Conservation (phyloP, 2,113 vertebrate genomes). For the Crypturellus undulatus region DNA sequence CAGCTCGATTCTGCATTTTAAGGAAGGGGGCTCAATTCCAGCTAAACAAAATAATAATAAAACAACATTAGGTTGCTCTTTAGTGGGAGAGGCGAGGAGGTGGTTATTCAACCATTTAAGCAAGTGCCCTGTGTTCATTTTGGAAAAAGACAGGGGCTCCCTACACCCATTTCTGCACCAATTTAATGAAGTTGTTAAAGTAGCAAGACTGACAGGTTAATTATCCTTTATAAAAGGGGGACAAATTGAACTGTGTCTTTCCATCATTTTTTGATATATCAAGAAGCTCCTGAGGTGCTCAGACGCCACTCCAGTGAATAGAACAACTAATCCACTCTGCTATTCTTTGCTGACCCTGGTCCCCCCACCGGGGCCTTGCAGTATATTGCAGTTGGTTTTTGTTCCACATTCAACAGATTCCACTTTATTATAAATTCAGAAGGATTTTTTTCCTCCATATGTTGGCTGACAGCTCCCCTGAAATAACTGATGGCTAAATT, state of each 20-base stretch:
- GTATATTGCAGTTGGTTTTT: constrained; percentile 81
- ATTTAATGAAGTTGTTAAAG: constrained; percentile 97
- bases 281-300: constrained; percentile 85
- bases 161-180: constrained; percentile 81
- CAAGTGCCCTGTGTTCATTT: constrained; percentile 66
- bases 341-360: constrained; percentile 79
- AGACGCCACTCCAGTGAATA: constrained; percentile 85
- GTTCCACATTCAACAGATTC: constrained; percentile 87
- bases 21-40: constrained; percentile 73
- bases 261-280: constrained; percentile 94
- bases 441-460: constrained; percentile 85
- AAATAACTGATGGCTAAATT: constrained; percentile 98
- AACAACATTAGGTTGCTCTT: neutral
- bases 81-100: neutral
- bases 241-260: constrained; percentile 99
- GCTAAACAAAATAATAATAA: constrained; percentile 1
- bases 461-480: constrained; percentile 89
- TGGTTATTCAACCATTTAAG: constrained; percentile 39
- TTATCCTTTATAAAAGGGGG: constrained; percentile 99
- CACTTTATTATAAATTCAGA: constrained; percentile 87
- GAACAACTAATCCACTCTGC: constrained; percentile 86
- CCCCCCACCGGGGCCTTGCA: constrained; percentile 79
- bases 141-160: constrained; percentile 70
- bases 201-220: constrained; percentile 98
- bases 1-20: constrained; percentile 76